Conservation (phyloP, 2,113 vertebrate genomes). For the Gymnobelideus leadbeateri region DNA sequence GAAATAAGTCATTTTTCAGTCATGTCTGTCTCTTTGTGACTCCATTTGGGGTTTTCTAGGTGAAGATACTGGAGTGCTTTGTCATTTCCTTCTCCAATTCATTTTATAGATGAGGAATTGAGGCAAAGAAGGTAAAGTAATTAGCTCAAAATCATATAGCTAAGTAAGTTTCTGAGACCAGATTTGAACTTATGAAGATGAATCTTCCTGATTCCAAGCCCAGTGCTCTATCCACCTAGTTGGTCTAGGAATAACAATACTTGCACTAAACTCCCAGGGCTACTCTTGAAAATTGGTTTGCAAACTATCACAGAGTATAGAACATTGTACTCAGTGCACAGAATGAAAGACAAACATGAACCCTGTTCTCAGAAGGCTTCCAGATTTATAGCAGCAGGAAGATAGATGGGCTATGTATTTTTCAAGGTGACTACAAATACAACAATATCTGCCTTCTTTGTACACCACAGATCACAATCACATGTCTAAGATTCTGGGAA, state of each 20-base stretch:
- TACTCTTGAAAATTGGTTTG: neutral
- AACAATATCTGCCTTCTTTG: neutral
- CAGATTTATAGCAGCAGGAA: neutral
- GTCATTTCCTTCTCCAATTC: neutral
- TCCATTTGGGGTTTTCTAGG: too few species aligned
- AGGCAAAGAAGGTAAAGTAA: neutral
- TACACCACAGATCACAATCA: neutral
- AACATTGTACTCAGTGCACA: neutral
- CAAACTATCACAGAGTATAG: neutral
- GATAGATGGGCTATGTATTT: neutral
- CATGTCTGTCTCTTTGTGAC: too few species aligned
- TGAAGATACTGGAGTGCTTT: neutral
- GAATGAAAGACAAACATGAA: neutral
- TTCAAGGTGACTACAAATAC: neutral
- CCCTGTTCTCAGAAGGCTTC: rapidly evolving
- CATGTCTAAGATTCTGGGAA: neutral
- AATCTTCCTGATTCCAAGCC: neutral
- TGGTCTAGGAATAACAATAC: neutral
- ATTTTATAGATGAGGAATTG: neutral
- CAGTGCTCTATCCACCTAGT: neutral
- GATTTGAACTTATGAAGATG: neutral
- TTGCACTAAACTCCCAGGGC: neutral
- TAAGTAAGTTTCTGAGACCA: neutral
- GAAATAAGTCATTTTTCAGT: neutral
- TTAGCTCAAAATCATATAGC: neutral